A percentile compares a stretch with the other conserved stretches of the same genome.
Evolutionary conservation across 2,888 invertebrate species (phyloP).

Genomic region (Osedax fenrisi): DNA sequence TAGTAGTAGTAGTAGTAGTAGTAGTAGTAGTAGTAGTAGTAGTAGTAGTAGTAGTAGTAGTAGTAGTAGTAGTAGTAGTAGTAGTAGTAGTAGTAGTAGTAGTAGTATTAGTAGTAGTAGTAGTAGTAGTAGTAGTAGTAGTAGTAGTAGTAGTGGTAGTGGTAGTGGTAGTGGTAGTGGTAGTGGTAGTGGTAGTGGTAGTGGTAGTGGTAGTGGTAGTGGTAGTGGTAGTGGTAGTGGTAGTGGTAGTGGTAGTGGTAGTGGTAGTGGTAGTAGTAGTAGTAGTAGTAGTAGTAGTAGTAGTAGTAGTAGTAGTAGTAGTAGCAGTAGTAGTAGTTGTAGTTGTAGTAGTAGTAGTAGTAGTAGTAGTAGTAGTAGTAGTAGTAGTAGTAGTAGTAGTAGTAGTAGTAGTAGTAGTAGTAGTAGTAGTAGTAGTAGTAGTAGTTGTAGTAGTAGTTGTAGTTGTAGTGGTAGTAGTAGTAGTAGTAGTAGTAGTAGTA

Average conservation of each 20-base stretch:
- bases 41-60: not conserved
- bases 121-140: not conserved
- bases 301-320: constrained; percentile 2
- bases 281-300: no score
- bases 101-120: no score
- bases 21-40: not conserved
- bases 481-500: no score
- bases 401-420: not conserved
- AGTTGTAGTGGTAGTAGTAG: no score
- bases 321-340: not conserved
- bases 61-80: constrained; percentile 2
- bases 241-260: no score
- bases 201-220: no score
- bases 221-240: not conserved
- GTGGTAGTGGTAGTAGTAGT: no score
- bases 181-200: no score
- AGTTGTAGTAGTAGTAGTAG: not conserved
- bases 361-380: constrained; percentile 2
- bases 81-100: not conserved
- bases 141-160: not conserved
- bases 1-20: no score
- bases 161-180: no score
- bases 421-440: constrained; percentile 2
- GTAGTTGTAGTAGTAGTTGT: no score
- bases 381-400: constrained; percentile 2